Base-by-base conservation (phyloP, 2,888 invertebrate genomes). In the Trachelus iudaicus region DNA sequence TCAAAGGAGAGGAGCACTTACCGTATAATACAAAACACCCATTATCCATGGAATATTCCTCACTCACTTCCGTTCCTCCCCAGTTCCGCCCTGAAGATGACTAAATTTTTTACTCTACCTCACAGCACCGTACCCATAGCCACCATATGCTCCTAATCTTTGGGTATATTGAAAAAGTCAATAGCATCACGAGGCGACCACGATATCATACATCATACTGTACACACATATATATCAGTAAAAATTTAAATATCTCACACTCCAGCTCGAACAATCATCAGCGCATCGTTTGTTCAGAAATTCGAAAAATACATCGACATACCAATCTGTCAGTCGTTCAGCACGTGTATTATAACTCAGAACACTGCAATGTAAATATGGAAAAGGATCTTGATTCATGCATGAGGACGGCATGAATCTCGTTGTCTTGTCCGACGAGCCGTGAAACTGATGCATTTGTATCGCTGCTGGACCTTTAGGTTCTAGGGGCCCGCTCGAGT, bases 391-490 rank as follows among this genome's bases (percentile, higher is more conserved):
- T 89, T 90, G 90, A 90, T 90, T 90, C 89, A 89, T 89, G 89
- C 88, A 89, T 87, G 89, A 89, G 88, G 85, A 84, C 84, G 83
- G 86, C 87, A 88, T 89, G 89, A 90, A 90, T 86, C 86, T 87
- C 87, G 88, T 87, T 88, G 88, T 89, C 89, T 90, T 90, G 90
- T 89, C 88, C 88, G 86, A 86, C 88, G 89, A 90, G 90, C 90
- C 89, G 89, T 89, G 89, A 91, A 91, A 90, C 90, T 90, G 89
- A 91, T 90, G 89, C 90, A 91, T 90, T 89, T 88, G 87, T 88
- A 89, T 89, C 88, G 86, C 75, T 78, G 80, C 79, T 81, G 56
- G 56, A 56, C 56, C 56, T 56, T 56, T 23, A 56, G 56, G 56
- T 23, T 56, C 56, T 56, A 56, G 23, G 23, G 56, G 56, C 23